Evolutionary conservation across 2,797 vertebrate species (phyloP).

Genomic region (Mus spretus): DNA sequence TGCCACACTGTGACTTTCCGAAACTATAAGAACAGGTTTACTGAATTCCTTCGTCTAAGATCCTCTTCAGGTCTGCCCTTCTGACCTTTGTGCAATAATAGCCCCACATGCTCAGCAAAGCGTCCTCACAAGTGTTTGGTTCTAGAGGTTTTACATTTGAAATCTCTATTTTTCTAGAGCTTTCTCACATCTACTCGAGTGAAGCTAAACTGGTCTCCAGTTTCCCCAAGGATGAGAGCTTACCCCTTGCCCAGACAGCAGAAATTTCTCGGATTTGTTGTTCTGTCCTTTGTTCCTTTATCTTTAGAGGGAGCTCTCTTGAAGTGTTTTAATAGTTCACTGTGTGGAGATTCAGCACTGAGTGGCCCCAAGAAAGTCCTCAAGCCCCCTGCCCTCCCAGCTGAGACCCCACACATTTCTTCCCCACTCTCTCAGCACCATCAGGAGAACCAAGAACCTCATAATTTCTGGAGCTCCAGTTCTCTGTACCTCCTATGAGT

Average conservation of each 20-base stretch:
- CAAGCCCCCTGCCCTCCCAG: too few relatives aligned
- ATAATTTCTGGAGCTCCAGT: neutral
- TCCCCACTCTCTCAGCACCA: neutral
- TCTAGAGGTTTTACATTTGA: neutral
- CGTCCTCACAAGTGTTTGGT: neutral
- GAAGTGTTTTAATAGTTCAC: neutral
- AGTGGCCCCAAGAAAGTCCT: rapidly evolving
- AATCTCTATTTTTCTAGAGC: constrained; percentile 32
- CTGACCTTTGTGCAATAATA: neutral
- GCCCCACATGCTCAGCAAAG: neutral
- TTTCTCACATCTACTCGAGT: neutral
- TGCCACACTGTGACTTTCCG: neutral
- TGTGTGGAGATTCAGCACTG: neutral
- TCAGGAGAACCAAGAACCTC: too few relatives aligned
- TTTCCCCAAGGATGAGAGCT: neutral
- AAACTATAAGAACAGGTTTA: neutral
- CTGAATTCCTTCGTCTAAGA: neutral
- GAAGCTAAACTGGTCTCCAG: constrained; percentile 23
- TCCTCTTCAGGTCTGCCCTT: neutral
- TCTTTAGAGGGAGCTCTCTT: neutral
- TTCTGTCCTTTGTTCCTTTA: neutral
- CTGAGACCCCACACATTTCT: neutral
- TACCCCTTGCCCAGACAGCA: neutral
- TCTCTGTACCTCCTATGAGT: neutral
- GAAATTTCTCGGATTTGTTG: neutral